Conservation (phyloP, 1,140 invertebrate species). For the Drosophila athabasca region DNA sequence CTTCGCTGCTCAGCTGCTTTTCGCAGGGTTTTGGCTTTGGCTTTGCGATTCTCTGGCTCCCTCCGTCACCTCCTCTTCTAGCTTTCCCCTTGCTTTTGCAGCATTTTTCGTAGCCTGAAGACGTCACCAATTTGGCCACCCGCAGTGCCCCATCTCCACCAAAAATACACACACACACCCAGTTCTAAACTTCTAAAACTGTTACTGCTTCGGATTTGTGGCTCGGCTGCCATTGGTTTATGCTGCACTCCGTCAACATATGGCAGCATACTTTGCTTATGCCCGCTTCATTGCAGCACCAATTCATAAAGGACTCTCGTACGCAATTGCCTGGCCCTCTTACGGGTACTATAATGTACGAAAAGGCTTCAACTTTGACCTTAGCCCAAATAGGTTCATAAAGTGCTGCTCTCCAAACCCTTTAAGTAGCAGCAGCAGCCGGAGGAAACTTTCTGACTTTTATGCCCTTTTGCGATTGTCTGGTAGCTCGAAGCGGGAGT, state of each 20-base stretch:
- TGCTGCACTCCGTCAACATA: conserved; percentile 68
- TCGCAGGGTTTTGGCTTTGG: conserved; percentile 36
- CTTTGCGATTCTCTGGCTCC: conserved; percentile 21
- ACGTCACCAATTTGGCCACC: conserved; percentile 65
- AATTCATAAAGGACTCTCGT: conserved; percentile 44
- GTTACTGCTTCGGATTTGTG: conserved; percentile 43
- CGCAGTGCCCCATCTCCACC: conserved; percentile 20
- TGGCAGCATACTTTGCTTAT: conserved; percentile 68
- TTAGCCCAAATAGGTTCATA: conserved; percentile 66
- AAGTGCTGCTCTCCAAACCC: conserved; percentile 18
- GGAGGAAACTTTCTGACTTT: conserved; percentile 29
- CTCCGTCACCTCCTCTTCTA: conserved; percentile 31
- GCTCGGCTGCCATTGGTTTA: conserved; percentile 70
- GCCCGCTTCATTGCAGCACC: conserved; percentile 47
- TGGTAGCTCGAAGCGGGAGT: conserved; percentile 27
- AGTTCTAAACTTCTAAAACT: conserved; percentile 42
- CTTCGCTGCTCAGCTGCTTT: conserved; percentile 17
- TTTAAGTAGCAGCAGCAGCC: conserved; percentile 44
- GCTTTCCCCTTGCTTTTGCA: conserved; percentile 54
- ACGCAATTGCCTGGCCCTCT: conserved; percentile 46
- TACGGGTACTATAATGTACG: conserved; percentile 30
- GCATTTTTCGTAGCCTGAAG: conserved; percentile 47
- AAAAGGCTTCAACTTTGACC: conserved; percentile 77
- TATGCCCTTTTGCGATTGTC: conserved; percentile 35
- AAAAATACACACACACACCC: not conserved